Percentiles rank a stretch among this genome's conserved stretches.
Evolutionary conservation across 2,797 vertebrate genomes (phyloP).

Genomic region (Chelmon rostratus): DNA sequence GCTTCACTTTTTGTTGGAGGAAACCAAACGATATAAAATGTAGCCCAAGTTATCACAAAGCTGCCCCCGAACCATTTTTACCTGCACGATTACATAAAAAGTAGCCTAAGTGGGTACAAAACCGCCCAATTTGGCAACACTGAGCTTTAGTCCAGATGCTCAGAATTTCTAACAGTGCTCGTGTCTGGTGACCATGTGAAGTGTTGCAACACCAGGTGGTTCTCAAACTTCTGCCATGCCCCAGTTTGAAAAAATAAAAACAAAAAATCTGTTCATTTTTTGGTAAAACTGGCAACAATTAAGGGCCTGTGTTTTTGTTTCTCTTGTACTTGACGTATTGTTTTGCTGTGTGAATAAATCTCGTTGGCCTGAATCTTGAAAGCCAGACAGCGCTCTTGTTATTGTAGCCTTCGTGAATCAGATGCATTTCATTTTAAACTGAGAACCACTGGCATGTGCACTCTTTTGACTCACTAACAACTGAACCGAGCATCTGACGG

Average conservation of each 20-base stretch:
- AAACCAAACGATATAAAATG: neutral
- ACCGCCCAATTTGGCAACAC: neutral
- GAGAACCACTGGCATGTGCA: conserved; percentile 18
- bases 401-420: neutral
- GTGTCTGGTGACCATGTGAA: neutral
- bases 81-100: neutral
- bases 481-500: conserved; percentile 4
- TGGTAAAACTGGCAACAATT: neutral
- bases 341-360: neutral
- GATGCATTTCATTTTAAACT: neutral
- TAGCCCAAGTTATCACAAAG: neutral
- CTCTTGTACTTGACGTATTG: neutral
- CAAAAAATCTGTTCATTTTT: neutral
- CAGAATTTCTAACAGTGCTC: neutral
- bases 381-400: neutral
- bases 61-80: neutral
- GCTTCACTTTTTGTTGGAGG: neutral
- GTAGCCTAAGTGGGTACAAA: neutral
- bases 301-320: too few relatives aligned
- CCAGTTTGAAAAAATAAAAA: too few relatives aligned
- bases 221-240: neutral
- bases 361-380: neutral
- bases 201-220: neutral
- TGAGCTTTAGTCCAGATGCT: neutral
- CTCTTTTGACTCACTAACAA: neutral